These are phyloP conservation scores for Pilophorus perplexus DNA, from an alignment of 2,888 invertebrate genomes.

Conservation along the genomic window DNA sequence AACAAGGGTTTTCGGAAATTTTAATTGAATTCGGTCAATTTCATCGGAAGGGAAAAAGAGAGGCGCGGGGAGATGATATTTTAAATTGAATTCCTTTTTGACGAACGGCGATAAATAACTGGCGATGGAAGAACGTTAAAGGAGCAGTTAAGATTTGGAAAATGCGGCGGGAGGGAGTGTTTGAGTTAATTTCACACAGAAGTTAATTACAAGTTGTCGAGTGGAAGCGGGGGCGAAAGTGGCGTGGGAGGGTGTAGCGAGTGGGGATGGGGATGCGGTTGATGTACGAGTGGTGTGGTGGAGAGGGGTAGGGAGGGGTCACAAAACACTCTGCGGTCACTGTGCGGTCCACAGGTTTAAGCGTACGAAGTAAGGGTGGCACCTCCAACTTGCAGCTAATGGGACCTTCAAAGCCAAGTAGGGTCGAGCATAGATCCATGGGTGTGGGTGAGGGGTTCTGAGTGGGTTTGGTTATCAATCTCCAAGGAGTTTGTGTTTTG, in stretches of 20 bases:
- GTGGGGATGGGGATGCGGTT: neutral
- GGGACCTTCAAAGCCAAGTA: too few relatives aligned
- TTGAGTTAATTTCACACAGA: neutral
- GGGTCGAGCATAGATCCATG: too few relatives aligned
- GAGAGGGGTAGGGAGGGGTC: neutral
- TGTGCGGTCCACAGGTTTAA: constrained; percentile 15
- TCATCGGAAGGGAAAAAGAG: neutral
- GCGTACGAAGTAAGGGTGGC: too few relatives aligned
- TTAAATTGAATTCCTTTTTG: constrained; percentile 22
- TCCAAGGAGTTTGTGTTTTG: too few relatives aligned
- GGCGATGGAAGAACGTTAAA: neutral
- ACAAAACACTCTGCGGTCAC: constrained; percentile 19
- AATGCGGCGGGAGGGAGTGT: neutral
- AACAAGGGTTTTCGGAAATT: constrained; percentile 16
- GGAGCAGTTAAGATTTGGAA: neutral
- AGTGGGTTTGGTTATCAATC: too few relatives aligned
- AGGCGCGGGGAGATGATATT: neutral
- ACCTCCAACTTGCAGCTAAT: too few relatives aligned
- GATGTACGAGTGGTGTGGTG: neutral
- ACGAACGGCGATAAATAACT: constrained; percentile 12
- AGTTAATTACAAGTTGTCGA: constrained; percentile 12
- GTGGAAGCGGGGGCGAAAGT: neutral
- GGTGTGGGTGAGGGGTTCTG: too few relatives aligned
- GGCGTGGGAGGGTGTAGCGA: neutral
- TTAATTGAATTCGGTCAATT: constrained; percentile 19